Base-by-base conservation (phyloP, 2,888 invertebrate species). In the Leucophenga montana region DNA sequence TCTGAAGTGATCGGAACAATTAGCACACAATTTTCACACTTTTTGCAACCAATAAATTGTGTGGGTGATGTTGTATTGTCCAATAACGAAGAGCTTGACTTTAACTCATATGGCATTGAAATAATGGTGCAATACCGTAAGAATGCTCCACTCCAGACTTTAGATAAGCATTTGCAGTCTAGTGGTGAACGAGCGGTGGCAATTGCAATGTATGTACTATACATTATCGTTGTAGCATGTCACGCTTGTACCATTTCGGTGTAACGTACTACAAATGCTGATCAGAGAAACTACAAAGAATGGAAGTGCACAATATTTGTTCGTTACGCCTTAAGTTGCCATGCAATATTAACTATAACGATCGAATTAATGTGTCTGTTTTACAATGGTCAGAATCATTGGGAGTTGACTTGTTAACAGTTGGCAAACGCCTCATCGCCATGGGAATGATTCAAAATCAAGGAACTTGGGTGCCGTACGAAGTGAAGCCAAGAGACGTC, bases 321-420 rank as follows among this genome's bases (percentile, higher is more conserved):
- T 98, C 53, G 91, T 98, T 0, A 97, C 97, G 2, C 98, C 98
- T n/a, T 98, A 98, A 91, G 95, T 97, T n/a, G n/a, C n/a, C n/a
- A n/a, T n/a, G n/a, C n/a, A n/a, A n/a, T n/a, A n/a, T n/a, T n/a
- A n/a, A n/a, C n/a, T n/a, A n/a, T n/a, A n/a, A n/a, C n/a, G n/a
- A n/a, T n/a, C n/a, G n/a, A n/a, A n/a, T n/a, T n/a, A n/a, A n/a
- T n/a, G n/a, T n/a, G n/a, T n/a, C n/a, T n/a, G n/a, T n/a, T n/a
- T n/a, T n/a, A n/a, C n/a, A n/a, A n/a, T n/a, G n/a, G n/a, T n/a
- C n/a, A n/a, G n/a, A n/a, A n/a, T n/a, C n/a, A n/a, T n/a, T n/a
- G n/a, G n/a, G n/a, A n/a, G n/a, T n/a, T n/a, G n/a, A n/a, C n/a
- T n/a, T n/a, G n/a, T n/a, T n/a, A n/a, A n/a, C n/a, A n/a, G n/a